Percentiles rank a stretch among this genome's conserved stretches.
Conservation (phyloP, 2,113 vertebrate species). For the Cyprinodon tularosa region DNA sequence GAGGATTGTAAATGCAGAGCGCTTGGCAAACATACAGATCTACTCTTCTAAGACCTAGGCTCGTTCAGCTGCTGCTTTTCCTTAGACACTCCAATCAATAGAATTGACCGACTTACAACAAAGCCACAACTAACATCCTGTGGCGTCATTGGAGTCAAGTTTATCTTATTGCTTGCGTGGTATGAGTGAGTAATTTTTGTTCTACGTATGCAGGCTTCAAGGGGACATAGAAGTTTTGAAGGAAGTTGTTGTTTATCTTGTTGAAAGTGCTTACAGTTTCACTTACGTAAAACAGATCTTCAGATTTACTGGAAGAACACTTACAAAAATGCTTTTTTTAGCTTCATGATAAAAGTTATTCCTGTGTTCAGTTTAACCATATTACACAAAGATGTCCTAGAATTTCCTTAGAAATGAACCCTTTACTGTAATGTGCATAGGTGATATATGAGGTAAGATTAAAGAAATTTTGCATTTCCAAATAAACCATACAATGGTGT, state of each 20-base stretch:
- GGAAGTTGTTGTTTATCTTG: slow-evolving; percentile 68
- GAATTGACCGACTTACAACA: slow-evolving; percentile 52
- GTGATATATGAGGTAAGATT: neutral
- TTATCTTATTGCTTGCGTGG: slow-evolving; percentile 59
- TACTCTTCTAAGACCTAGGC: slow-evolving; percentile 46
- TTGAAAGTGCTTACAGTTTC: slow-evolving; percentile 52
- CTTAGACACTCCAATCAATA: slow-evolving; percentile 66
- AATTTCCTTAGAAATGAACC: neutral
- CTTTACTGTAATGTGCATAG: neutral
- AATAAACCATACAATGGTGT: neutral
- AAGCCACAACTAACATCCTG: slow-evolving; percentile 55
- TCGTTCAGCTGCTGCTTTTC: slow-evolving; percentile 20
- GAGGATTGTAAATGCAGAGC: slow-evolving; percentile 72
- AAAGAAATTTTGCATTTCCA: neutral
- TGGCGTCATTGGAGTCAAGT: slow-evolving; percentile 60
- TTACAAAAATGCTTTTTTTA: slow-evolving; percentile 1
- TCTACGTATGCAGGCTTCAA: slow-evolving; percentile 24
- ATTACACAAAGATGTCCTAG: neutral
- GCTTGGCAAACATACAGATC: slow-evolving; percentile 65
- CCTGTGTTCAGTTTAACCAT: neutral
- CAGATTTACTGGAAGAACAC: slow-evolving; percentile 53
- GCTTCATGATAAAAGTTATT: neutral
- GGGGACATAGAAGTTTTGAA: slow-evolving; percentile 36
- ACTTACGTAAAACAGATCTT: slow-evolving; percentile 40
- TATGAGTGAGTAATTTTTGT: slow-evolving; percentile 54